phyloP scores from a whole-genome alignment of 35 echinoderm and acorn worm genomes.

The Strongylocentrotus purpuratus region DNA sequence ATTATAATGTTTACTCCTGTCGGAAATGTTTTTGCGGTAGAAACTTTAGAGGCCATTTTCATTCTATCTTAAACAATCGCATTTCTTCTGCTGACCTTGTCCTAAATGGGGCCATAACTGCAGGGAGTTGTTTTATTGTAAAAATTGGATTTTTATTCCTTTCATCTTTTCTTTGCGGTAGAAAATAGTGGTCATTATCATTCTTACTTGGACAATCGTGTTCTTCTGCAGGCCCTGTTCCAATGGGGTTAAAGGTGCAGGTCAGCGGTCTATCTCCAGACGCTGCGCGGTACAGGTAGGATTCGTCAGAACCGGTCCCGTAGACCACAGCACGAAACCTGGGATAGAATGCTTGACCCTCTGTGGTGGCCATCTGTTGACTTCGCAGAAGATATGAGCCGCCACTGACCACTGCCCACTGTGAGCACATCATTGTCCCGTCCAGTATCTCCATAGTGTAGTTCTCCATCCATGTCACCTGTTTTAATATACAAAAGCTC shows the following conservation, averaged over 20 bases:
- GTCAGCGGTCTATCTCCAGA: neutral
- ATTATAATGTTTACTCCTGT: too few relatives aligned
- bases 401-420: neutral
- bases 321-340: neutral
- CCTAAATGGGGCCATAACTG: too few relatives aligned
- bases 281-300: neutral
- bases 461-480: neutral
- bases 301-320: neutral
- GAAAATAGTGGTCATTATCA: neutral
- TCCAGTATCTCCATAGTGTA: neutral
- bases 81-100: too few relatives aligned
- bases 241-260: neutral
- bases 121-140: neutral
- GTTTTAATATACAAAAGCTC: neutral
- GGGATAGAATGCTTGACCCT: neutral
- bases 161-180: too few relatives aligned
- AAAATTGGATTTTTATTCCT: too few relatives aligned
- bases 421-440: neutral
- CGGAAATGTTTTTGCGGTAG: too few relatives aligned
- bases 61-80: neutral
- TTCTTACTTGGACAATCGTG: neutral
- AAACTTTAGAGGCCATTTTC: neutral
- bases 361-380: neutral
- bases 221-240: neutral
- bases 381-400: neutral